These are phyloP conservation scores for Magallana ariakensis DNA, from an alignment of 1,140 invertebrate genomes.

Conservation along the genomic window DNA sequence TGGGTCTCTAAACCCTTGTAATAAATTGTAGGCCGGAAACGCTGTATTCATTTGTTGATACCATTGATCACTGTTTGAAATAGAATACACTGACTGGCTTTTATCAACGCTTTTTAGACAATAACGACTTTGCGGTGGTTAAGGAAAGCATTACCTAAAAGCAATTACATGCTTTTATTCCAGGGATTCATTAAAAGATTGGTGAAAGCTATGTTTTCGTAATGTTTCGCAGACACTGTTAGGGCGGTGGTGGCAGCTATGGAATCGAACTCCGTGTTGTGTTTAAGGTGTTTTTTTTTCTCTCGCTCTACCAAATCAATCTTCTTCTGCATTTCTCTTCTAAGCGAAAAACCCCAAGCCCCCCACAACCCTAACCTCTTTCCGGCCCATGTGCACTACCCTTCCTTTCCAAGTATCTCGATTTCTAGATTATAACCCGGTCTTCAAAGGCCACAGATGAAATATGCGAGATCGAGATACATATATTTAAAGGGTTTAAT, in stretches of 20 bases:
- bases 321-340: no score
- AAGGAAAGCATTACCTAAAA: neutral
- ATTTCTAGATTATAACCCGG: no score
- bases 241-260: no score
- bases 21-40: neutral
- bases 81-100: neutral
- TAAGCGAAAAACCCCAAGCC: no score
- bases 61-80: conserved; percentile 25
- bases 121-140: neutral
- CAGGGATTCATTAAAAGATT: conserved; percentile 6
- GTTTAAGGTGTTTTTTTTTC: no score
- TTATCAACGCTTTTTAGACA: conserved; percentile 25
- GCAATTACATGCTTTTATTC: neutral
- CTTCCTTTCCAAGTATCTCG: no score
- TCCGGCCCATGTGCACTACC: no score
- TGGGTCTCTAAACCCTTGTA: neutral
- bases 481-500: conserved; percentile 32
- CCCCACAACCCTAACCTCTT: no score
- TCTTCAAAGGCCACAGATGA: neutral
- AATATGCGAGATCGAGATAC: neutral
- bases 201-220: neutral
- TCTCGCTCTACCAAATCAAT: no score
- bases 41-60: conserved; percentile 14
- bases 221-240: neutral
- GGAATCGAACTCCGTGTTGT: no score